Percentiles rank a stretch among this genome's conserved stretches.
These are phyloP conservation scores for Drosophila quasianomalipes DNA, from an alignment of 2,888 invertebrate species.

Conservation along the genomic window DNA sequence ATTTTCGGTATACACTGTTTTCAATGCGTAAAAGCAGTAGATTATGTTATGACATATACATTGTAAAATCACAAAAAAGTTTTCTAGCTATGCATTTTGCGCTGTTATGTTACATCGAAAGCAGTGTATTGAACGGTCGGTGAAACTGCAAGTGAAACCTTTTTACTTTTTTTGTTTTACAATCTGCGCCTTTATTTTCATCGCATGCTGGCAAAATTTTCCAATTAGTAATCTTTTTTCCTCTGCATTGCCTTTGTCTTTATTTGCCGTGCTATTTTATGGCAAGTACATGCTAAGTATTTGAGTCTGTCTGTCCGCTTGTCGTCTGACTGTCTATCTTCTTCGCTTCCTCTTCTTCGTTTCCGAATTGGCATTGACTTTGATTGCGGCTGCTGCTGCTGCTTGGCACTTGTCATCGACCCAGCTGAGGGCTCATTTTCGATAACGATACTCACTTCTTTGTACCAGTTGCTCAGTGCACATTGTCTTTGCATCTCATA, in stretches of 20 bases:
- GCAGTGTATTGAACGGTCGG: constrained; percentile 8
- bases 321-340: constrained; percentile 11
- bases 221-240: constrained; percentile 66
- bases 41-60: neutral
- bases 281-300: constrained; percentile 48
- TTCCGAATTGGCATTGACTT: constrained; percentile 65
- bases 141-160: neutral
- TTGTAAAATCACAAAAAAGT: neutral
- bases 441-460: constrained; percentile 45
- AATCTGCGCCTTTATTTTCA: constrained; percentile 51
- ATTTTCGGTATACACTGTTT: constrained; percentile 10
- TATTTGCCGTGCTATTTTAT: constrained; percentile 59
- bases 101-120: neutral
- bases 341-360: constrained; percentile 22
- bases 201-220: constrained; percentile 52
- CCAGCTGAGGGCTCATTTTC: constrained; percentile 28
- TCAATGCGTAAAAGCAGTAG: neutral
- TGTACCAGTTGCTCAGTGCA: constrained; percentile 46
- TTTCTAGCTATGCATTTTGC: neutral
- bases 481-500: constrained; percentile 14
- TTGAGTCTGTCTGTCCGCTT: constrained; percentile 8
- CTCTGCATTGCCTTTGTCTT: constrained; percentile 33
- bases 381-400: constrained; percentile 16
- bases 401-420: constrained; percentile 29
- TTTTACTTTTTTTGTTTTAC: constrained; percentile 4